A percentile compares a stretch with the other conserved stretches of the same genome.
Evolutionary conservation across 2,888 invertebrate genomes (phyloP).

Genomic region (Syritta pipiens): DNA sequence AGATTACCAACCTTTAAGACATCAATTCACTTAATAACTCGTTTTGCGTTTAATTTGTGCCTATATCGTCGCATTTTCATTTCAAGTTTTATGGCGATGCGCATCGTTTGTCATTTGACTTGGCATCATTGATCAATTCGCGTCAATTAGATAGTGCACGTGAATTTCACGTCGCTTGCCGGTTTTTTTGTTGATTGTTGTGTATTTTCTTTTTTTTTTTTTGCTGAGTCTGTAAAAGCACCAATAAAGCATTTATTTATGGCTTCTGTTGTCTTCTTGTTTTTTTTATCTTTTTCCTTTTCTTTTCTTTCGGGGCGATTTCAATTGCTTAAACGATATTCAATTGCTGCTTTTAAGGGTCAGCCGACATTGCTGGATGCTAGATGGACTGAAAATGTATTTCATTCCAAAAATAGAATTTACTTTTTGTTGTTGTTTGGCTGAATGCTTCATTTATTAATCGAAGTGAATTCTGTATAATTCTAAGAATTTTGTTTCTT

Average conservation of each 20-base stretch:
- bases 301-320: not conserved
- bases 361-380: conserved; percentile 10
- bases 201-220: not conserved
- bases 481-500: conserved; percentile 23
- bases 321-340: conserved; percentile 51
- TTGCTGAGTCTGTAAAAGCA: not conserved
- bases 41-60: not conserved
- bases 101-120: conserved; percentile 10
- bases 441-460: conserved; percentile 7
- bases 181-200: conserved; percentile 30
- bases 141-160: conserved; percentile 56
- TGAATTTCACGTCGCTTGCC: conserved; percentile 52
- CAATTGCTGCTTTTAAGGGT: conserved; percentile 41
- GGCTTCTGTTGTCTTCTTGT: no score
- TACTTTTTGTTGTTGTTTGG: conserved; percentile 18
- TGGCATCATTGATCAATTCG: conserved; percentile 56
- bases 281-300: no score
- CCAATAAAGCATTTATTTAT: conserved; percentile 12
- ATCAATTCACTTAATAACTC: no score
- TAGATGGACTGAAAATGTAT: not conserved
- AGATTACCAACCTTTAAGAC: no score
- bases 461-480: conserved; percentile 15
- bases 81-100: not conserved
- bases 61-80: not conserved
- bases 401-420: conserved; percentile 26